Percentiles rank a stretch among this genome's conserved stretches.
These are phyloP conservation scores for Euphonia xanthogaster DNA, from an alignment of 2,797 vertebrate species.

Conservation along the genomic window DNA sequence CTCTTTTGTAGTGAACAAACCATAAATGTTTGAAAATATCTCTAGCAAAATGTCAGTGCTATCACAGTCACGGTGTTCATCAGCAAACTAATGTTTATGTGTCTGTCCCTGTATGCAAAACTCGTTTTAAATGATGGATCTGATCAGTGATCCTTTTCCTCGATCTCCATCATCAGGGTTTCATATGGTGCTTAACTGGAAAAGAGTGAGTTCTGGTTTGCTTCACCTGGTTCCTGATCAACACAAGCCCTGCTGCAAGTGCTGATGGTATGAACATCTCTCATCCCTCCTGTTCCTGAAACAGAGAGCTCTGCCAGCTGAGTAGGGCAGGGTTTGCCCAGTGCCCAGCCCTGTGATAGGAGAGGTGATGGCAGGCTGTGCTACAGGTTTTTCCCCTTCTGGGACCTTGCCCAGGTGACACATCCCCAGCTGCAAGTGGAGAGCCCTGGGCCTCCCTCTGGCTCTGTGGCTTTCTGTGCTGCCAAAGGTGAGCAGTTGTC, in stretches of 20 bases:
- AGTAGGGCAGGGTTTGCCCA: neutral
- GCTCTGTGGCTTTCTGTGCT: neutral
- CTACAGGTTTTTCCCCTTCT: neutral
- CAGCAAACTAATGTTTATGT: neutral
- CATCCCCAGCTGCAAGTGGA: neutral
- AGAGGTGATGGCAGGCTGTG: fast-evolving
- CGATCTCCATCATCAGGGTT: neutral
- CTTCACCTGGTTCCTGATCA: neutral
- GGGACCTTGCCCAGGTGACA: neutral
- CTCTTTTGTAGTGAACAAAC: neutral
- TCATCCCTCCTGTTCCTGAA: neutral
- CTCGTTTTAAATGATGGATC: neutral
- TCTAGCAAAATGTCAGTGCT: neutral
- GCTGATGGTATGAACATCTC: fast-evolving
- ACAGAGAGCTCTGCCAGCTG: fast-evolving
- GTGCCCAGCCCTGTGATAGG: neutral
- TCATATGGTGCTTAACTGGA: neutral
- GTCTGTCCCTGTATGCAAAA: neutral
- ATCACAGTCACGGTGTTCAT: neutral
- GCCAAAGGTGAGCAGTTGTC: neutral
- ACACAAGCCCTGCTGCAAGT: neutral
- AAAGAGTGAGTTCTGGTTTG: neutral
- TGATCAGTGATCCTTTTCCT: neutral
- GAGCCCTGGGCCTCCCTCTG: neutral
- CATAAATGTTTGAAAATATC: neutral